Base-by-base conservation (phyloP, 2,113 vertebrate species). In the Mesoclemmys tuberculata region DNA sequence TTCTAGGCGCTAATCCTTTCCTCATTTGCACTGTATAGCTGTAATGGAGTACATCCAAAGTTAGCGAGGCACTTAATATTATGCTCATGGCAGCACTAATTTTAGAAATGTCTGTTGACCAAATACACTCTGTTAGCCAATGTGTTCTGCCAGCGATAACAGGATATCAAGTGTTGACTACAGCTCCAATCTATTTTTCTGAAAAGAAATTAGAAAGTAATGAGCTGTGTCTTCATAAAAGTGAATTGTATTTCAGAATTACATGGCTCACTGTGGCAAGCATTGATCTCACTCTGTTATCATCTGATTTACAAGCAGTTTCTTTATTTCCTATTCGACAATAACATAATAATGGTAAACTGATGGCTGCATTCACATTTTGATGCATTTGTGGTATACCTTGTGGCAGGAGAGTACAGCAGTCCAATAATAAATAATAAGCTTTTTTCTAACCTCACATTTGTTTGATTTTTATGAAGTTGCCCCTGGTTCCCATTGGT, bases 201-300 rank as follows among this genome's bases (percentile, higher is more conserved):
- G 75, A 77, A 91, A 96, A 97, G 88, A 89, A 97, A 95, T 93
- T 94, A 94, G 90, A 90, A 96, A 95, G n/a, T 96, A 97, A 97
- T 97, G 93, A 97, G 83, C 74, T 95, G 31, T 93, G 80, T 61
- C 94, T 93, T 87, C 82, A 91, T 93, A 94, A 97, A 96, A 95
- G 46, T 26, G 87, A 97, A 92, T 82, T 91, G 80, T 88, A 49
- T 94, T 94, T 92, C 92, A 88, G 78, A 88, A 93, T 92, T 95
- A 82, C 55, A 82, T 80, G 84, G 51, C 54, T 68, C 64, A 56
- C 87, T 85, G 11, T 92, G 71, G 81, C 78, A 89, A 94, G 82
- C 49, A 88, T 84, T 90, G 74, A 85, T 92, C 86, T 68, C 93
- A 18, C 74, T 87, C 38, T 51, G 82, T 94, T 90, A 41, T 61